Evolutionary conservation across 2,888 invertebrate species (phyloP).

Genomic region (Parnassius apollo): DNA sequence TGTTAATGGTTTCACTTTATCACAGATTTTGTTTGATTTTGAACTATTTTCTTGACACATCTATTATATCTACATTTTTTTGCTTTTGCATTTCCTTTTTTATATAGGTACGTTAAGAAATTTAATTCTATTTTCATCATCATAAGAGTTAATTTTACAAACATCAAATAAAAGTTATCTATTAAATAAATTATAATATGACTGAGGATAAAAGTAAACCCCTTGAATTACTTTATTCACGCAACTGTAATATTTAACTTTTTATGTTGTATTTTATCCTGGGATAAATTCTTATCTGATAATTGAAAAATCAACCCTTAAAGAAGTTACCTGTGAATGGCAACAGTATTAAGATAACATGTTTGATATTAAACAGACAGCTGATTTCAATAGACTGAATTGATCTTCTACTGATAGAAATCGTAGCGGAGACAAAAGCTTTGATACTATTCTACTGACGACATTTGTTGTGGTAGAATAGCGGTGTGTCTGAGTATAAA

Average conservation of each 20-base stretch:
- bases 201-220: too few relatives aligned
- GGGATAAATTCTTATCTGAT: too few relatives aligned
- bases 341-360: slow-evolving; percentile 40
- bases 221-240: too few relatives aligned
- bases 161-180: too few relatives aligned
- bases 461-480: not conserved
- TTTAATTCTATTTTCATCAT: too few relatives aligned
- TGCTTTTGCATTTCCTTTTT: slow-evolving; percentile 13
- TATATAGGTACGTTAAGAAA: too few relatives aligned
- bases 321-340: slow-evolving; percentile 12
- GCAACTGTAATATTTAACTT: too few relatives aligned
- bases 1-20: slow-evolving; percentile 33
- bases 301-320: too few relatives aligned
- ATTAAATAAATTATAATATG: too few relatives aligned
- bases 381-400: slow-evolving; percentile 43
- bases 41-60: not conserved
- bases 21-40: slow-evolving; percentile 15
- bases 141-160: too few relatives aligned
- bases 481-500: not conserved
- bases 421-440: slow-evolving; percentile 45
- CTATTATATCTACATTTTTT: slow-evolving; percentile 12
- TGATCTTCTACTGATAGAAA: slow-evolving; percentile 43
- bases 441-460: slow-evolving; percentile 39
- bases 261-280: too few relatives aligned
- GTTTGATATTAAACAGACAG: slow-evolving; percentile 42